phyloP scores from a whole-genome alignment of 23 tunicate species.

The Ciona savignyi region DNA sequence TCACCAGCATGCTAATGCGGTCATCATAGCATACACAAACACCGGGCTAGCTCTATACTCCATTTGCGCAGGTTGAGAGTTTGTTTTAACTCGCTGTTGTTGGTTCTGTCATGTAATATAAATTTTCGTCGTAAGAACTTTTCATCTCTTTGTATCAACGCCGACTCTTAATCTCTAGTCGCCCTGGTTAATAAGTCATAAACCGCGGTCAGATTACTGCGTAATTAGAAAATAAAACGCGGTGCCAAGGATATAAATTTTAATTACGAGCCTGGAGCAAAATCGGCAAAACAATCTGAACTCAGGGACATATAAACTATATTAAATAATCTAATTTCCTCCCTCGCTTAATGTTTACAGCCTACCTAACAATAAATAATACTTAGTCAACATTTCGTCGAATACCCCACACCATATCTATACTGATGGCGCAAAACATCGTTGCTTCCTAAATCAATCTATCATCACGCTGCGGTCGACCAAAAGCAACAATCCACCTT shows the following conservation, averaged over 20 bases:
- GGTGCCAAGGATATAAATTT: no score
- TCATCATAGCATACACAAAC: neutral
- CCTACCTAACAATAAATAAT: no score
- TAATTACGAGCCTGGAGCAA: no score
- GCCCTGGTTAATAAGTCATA: neutral
- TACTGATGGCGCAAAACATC: no score
- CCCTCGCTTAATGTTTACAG: no score
- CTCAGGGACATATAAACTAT: no score
- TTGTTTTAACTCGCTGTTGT: neutral
- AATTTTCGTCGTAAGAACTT: neutral
- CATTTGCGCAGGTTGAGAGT: neutral
- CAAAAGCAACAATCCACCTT: neutral
- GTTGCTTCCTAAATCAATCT: neutral
- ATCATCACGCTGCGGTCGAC: neutral
- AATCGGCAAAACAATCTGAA: no score
- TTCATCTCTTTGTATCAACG: neutral
- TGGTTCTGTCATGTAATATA: neutral
- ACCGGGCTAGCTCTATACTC: no score
- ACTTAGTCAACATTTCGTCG: no score
- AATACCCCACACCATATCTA: no score
- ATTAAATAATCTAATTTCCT: no score
- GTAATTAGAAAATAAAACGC: no score
- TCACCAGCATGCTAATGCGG: neutral
- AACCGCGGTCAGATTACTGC: neutral
- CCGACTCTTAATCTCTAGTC: neutral